Evolutionary conservation across 2,113 vertebrate species (phyloP).

Genomic region (Eidolon helvum): DNA sequence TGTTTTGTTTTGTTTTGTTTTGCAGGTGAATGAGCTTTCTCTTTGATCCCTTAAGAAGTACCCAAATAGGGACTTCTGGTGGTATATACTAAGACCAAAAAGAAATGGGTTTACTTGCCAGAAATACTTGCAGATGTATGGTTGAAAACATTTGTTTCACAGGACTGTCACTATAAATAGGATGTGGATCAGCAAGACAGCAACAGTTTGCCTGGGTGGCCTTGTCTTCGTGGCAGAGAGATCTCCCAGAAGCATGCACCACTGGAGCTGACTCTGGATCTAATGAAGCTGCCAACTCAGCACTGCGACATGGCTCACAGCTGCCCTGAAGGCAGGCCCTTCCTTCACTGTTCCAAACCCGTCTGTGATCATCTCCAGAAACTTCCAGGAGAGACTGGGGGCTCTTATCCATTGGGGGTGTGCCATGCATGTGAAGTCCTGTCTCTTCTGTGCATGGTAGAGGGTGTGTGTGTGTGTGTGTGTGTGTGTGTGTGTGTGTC

Average conservation of each 20-base stretch:
- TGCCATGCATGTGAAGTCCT: background rate
- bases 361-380: background rate
- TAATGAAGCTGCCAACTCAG: background rate
- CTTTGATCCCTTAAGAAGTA: background rate
- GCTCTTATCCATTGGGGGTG: background rate
- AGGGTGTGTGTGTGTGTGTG: background rate
- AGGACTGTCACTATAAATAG: constrained; percentile 48
- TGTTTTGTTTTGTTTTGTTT: background rate
- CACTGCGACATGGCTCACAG: background rate
- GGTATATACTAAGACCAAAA: background rate
- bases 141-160: constrained; percentile 45
- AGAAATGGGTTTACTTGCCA: background rate
- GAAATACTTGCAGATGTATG: background rate
- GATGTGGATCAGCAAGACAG: background rate
- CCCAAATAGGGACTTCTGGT: background rate
- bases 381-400: background rate
- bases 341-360: background rate
- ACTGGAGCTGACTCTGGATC: background rate
- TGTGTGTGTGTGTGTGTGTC: background rate
- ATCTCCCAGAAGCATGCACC: background rate
- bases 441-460: background rate
- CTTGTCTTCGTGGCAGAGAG: constrained; percentile 15
- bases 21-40: background rate
- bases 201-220: constrained; percentile 52
- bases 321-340: background rate